Evolutionary conservation across 2,888 invertebrate species (phyloP).

Genomic region (Terebella lapidaria): DNA sequence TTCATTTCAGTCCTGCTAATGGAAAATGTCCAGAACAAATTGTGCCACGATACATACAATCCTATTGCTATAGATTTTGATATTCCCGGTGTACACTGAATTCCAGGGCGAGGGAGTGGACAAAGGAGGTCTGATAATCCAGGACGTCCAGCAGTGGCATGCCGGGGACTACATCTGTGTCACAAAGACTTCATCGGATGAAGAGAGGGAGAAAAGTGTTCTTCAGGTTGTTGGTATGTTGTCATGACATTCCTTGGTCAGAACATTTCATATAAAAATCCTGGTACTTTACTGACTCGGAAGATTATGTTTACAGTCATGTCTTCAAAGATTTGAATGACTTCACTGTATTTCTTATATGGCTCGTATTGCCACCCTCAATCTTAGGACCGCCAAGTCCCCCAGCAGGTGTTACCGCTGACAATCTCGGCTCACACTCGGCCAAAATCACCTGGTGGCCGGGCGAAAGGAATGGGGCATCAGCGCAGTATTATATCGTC

Average conservation of each 20-base stretch:
- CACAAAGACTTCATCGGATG: conserved; percentile 58
- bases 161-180: conserved; percentile 87
- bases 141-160: conserved; percentile 78
- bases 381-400: conserved; percentile 38
- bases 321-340: neutral
- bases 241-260: neutral
- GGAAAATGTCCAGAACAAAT: neutral
- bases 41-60: no score
- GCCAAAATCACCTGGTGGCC: conserved; percentile 24
- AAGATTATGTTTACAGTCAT: neutral
- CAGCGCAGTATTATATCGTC: conserved; percentile 31
- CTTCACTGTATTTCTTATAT: no score
- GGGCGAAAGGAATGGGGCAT: conserved; percentile 30
- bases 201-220: neutral
- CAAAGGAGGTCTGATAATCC: conserved; percentile 55
- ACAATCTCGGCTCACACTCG: neutral
- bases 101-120: conserved; percentile 33
- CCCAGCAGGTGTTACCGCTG: conserved; percentile 32
- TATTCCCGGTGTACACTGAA: no score
- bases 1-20: neutral
- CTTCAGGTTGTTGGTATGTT: neutral
- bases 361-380: no score
- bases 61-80: no score
- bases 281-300: no score
- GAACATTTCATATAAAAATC: no score